phyloP scores from a whole-genome alignment of 1,140 invertebrate species.

The Scaptomyza hsui region DNA sequence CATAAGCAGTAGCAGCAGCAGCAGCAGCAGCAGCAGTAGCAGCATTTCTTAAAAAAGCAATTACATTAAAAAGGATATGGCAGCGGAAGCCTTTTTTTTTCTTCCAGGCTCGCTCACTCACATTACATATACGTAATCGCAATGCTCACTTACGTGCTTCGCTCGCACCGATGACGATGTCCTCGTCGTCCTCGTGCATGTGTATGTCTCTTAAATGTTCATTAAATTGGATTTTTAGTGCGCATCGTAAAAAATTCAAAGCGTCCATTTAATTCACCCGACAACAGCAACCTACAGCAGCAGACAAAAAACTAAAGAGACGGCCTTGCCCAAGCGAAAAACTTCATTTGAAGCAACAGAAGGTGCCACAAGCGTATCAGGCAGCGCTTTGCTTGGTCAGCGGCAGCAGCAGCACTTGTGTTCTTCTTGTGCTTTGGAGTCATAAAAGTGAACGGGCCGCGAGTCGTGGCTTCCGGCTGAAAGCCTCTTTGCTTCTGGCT shows the following conservation, averaged over 20 bases:
- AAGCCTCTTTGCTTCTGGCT: conserved; percentile 17
- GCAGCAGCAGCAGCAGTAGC: conserved; percentile 12
- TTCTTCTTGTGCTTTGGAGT: conserved; percentile 19
- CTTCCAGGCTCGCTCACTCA: conserved; percentile 51
- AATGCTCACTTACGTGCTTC: conserved; percentile 69
- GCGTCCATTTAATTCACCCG: conserved; percentile 78
- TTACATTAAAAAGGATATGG: conserved; percentile 83
- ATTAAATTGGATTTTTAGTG: conserved; percentile 84
- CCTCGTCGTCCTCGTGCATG: conserved; percentile 16
- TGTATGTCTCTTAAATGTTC: conserved; percentile 83
- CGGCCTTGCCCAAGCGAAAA: conserved; percentile 24
- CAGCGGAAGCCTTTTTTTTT: conserved; percentile 75
- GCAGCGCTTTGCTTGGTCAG: conserved; percentile 31
- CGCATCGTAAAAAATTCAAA: conserved; percentile 83
- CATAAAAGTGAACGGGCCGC: conserved; percentile 62
- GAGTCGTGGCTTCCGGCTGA: conserved; percentile 20
- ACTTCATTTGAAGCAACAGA: conserved; percentile 49
- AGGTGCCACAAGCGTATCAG: conserved; percentile 13
- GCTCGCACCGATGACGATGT: conserved; percentile 26
- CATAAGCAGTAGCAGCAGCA: conserved; percentile 37
- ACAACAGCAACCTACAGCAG: conserved; percentile 60
- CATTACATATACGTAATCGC: conserved; percentile 77
- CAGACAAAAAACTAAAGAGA: conserved; percentile 13
- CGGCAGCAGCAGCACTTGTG: conserved; percentile 27
- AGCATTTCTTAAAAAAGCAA: conserved; percentile 82